Evolutionary conservation across 1,140 invertebrate genomes (phyloP), one percentile per base, ranked within the genome.

Genomic region (Cherax quadricarinatus): DNA sequence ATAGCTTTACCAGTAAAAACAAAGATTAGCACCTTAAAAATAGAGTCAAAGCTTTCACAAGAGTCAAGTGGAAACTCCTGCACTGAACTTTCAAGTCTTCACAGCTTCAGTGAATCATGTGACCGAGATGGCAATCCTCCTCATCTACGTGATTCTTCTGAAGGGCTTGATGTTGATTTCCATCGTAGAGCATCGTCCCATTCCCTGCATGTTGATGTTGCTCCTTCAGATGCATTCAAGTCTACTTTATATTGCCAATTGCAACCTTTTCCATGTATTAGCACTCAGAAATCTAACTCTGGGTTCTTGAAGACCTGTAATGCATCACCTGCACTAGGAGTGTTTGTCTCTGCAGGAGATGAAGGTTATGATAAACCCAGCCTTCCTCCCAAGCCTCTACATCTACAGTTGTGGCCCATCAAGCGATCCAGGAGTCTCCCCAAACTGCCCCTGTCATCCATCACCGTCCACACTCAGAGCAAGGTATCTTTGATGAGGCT

Each of bases 391-490:
- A 91, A 91, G 57, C 90, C 90, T 51, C 16, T 57, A 21, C 84
- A 91, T 81, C 84, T 91, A 9, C 90, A 86, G 78, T 94, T 84
- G 87, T 93, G 60, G 82, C 93, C 82, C 89, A 91, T 91, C 79
- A 92, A 93, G 78, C 92, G 93, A n/a, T 93, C 93, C 89, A 92
- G 88, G 82, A 91, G 93, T 86, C 92, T 92, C 83, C 91, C 91
- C 60, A 92, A 94, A 86, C 30, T 88, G 41, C 82, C 92, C 21
- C 62, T 73, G 30, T 70, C 88, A 14, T 70, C 88, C 53, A 48
- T 91, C 90, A 81, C 90, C 62, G 53, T 88, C 87, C 89, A 81
- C 89, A 83, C 12, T 18, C 49, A 86, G 81, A 88, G 60, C 91
- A 91, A 93, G 92, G 92, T 93, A 93, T 70, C 87, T 89, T 86